These are phyloP conservation scores for Esox niger DNA, from an alignment of 2,113 vertebrate genomes.

Conservation along the genomic window DNA sequence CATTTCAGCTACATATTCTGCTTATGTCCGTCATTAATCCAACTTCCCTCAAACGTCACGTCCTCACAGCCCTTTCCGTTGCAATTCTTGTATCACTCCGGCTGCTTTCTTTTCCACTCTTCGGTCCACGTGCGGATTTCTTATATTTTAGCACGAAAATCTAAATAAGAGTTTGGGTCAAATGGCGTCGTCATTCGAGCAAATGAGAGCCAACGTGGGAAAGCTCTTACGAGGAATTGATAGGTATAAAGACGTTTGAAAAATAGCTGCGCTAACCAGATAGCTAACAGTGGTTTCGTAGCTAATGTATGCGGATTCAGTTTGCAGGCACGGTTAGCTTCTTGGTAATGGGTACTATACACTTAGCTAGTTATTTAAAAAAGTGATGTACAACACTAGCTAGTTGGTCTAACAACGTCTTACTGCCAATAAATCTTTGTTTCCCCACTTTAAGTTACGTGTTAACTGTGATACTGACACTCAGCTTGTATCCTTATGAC, in stretches of 20 bases:
- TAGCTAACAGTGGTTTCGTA: too few relatives aligned
- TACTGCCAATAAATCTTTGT: too few relatives aligned
- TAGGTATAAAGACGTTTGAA: conserved; percentile 64
- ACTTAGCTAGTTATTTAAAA: conserved; percentile 17
- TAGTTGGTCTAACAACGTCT: too few relatives aligned
- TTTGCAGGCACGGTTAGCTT: too few relatives aligned
- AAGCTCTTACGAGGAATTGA: conserved; percentile 89
- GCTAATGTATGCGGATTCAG: too few relatives aligned
- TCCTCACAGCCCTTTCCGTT: conserved; percentile 27
- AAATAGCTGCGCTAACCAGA: too few relatives aligned
- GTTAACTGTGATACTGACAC: too few relatives aligned
- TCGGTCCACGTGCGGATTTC: conserved; percentile 50
- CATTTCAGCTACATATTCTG: too few relatives aligned
- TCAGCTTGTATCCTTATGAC: too few relatives aligned
- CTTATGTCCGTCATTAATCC: neutral
- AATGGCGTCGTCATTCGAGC: conserved; percentile 85
- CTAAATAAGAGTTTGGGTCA: neutral
- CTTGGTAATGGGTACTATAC: too few relatives aligned
- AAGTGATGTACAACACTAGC: too few relatives aligned
- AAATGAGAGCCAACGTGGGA: conserved; percentile 89
- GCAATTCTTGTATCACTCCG: conserved; percentile 32
- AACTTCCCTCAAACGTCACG: neutral
- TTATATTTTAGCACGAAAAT: neutral
- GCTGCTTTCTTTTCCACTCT: neutral
- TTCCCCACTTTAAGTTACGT: too few relatives aligned